phyloP scores from a whole-genome alignment of 2,888 invertebrate species.

The Frankliniella fusca region DNA sequence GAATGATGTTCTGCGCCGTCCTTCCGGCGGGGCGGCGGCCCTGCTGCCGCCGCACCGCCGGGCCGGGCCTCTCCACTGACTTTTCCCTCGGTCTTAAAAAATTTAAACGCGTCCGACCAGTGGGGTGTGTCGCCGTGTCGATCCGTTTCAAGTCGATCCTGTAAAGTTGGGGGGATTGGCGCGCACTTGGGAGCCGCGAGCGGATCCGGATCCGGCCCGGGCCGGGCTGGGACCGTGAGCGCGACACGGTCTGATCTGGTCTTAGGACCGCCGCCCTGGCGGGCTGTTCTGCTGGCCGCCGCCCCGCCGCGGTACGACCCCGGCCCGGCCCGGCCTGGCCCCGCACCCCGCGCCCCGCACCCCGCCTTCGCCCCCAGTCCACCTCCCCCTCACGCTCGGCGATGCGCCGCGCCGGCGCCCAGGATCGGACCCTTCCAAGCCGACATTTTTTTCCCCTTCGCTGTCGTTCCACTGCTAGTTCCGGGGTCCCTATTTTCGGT shows the following conservation, averaged over 20 bases:
- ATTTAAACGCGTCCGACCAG: not conserved
- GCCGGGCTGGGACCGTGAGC: too few species aligned
- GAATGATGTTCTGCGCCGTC: conserved; percentile 4
- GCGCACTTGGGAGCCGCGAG: not conserved
- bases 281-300: not conserved
- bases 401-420: too few species aligned
- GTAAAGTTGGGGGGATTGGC: not conserved
- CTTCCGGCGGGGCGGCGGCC: not conserved
- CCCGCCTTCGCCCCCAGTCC: not conserved
- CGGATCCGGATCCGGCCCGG: too few species aligned
- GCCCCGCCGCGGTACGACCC: too few species aligned
- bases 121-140: not conserved
- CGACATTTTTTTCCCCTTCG: conserved; percentile 32
- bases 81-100: not conserved
- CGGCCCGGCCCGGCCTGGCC: too few species aligned
- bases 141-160: conserved; percentile 19
- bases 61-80: not conserved
- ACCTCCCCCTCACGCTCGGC: too few species aligned
- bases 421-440: conserved; percentile 25
- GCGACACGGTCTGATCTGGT: not conserved
- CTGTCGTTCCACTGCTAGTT: conserved; percentile 11
- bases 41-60: not conserved
- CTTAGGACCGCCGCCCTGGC: not conserved
- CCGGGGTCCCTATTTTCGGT: conserved; percentile 19
- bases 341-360: not conserved